Evolutionary conservation across 1,140 invertebrate species (phyloP).

Genomic region (Monomorium pharaonis): DNA sequence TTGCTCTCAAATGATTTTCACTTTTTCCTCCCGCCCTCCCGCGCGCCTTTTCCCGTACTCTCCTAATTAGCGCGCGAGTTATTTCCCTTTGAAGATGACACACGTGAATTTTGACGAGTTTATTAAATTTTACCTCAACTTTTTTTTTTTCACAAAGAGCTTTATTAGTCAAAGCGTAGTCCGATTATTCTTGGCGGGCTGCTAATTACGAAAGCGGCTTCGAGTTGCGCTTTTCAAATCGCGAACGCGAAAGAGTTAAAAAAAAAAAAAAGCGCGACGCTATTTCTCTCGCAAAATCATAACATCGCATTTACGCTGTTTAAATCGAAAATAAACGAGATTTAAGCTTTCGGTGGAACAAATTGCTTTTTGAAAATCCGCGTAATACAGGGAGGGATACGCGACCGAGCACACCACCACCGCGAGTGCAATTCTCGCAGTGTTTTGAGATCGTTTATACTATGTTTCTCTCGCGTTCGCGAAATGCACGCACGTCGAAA

Average conservation of each 20-base stretch:
- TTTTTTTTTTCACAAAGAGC: neutral
- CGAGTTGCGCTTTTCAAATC: neutral
- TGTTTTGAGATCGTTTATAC: slow-evolving; percentile 4
- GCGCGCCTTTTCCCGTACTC: neutral
- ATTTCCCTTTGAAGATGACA: slow-evolving; percentile 46
- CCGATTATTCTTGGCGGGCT: slow-evolving; percentile 7
- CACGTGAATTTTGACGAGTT: slow-evolving; percentile 19
- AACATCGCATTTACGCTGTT: neutral
- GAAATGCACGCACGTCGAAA: slow-evolving; percentile 5
- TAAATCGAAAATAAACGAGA: neutral
- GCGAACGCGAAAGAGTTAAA: too few species aligned
- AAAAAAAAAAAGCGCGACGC: neutral
- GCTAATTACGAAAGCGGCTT: neutral
- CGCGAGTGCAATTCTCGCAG: too few species aligned
- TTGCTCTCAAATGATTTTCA: slow-evolving; percentile 41
- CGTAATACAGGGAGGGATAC: neutral
- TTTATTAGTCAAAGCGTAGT: slow-evolving; percentile 32
- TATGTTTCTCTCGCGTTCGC: neutral
- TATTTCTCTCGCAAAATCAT: neutral
- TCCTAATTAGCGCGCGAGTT: slow-evolving; percentile 6
- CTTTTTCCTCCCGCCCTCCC: neutral
- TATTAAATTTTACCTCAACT: slow-evolving; percentile 15
- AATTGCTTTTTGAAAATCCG: slow-evolving; percentile 13
- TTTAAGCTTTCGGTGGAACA: neutral
- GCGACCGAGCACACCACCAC: neutral